Base-by-base conservation (phyloP, 2,888 invertebrate genomes). In the Parelbella ahira region DNA sequence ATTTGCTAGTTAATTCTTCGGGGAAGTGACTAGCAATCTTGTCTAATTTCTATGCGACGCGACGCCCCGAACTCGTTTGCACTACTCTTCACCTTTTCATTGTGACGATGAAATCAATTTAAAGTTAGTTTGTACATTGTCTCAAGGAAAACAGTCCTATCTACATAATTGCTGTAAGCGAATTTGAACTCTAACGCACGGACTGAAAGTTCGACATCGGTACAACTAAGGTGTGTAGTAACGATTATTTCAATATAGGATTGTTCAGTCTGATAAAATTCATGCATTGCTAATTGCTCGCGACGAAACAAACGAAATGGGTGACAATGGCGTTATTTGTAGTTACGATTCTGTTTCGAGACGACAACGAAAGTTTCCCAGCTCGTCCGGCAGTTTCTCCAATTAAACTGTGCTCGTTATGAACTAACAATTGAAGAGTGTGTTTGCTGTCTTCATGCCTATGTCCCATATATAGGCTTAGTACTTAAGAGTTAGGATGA, bases 231-330 rank as follows among this genome's bases (percentile, higher is more conserved):
- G n/a, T n/a, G n/a, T n/a, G n/a, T n/a, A n/a, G n/a, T n/a, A n/a
- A n/a, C n/a, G n/a, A n/a, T n/a, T n/a, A n/a, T n/a, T n/a, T n/a
- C n/a, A n/a, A n/a, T n/a, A n/a, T n/a, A n/a, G n/a, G n/a, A 19
- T 20, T 27, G 20, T 13, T 10, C 15, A 9, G 27, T 21, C 11
- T 34, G 43, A 48, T 44, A 37, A 51, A 48, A 56, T 60, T 57
- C 57, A 61, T 60, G 60, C 59, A 53, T 51, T 36, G 45, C 43
- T 49, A 52, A 52, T 49, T 50, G 50, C 32, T 42, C 30, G 32
- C 37, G 44, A 44, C 36, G 37, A 48, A 50, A 50, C 39, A 48
- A 50, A 47, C 42, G 39, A 47, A 47, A 42, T 42, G 28, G 34
- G 34, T 34, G 32, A 34, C 42, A 34, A 34, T 28, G 18, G 27